Base-by-base conservation (phyloP, 2,797 vertebrate species). In the Tolypeutes matacus region DNA sequence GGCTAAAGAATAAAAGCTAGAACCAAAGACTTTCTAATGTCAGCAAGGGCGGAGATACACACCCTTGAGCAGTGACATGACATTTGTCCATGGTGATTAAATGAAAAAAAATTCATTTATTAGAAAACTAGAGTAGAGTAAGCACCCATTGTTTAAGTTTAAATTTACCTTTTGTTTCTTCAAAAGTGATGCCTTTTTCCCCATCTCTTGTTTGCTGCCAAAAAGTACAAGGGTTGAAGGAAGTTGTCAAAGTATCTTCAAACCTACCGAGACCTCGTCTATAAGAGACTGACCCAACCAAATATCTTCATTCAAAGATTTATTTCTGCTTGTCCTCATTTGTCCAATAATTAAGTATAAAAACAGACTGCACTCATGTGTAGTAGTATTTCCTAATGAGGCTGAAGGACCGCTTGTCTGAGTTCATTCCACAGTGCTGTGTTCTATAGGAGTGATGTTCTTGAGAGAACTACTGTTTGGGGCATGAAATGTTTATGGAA, bases 31-130 rank as follows among this genome's bases (percentile, higher is more conserved):
- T 64, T 5, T 93, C 88, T 78, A 86, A 46, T 73, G 69, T 46
- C 64, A 96, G 53, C 76, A 93, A 84, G 36, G 18, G 10, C 34
- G 70, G 46, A 18, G 3, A 17, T 67, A 64, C 85, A 94, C 95
- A 27, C 20, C 60, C 77, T 81, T 70, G 62, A 82, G 51, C 92
- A 77, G 73, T 53, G 51, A 29, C 56, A 23, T 81, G 73, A 87
- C 34, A 75, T 5, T 39, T 36, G 51, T 77, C 67, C 12, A 14
- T 89, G 34, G 72, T 42, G 62, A 15, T 58, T 15, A 77, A 73
- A 42, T 84, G 46, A 36, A 87, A 89, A 81, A 65, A 23, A 62
- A 72, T 15, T 67, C 58, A 58, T 65, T 53, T 80, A 42, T 4
- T 70, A 58, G 51, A 83, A 87, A 94, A 53, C 39, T 92, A 70